Evolutionary conservation across 2,113 vertebrate genomes (phyloP).

Genomic region (Lontra canadensis): DNA sequence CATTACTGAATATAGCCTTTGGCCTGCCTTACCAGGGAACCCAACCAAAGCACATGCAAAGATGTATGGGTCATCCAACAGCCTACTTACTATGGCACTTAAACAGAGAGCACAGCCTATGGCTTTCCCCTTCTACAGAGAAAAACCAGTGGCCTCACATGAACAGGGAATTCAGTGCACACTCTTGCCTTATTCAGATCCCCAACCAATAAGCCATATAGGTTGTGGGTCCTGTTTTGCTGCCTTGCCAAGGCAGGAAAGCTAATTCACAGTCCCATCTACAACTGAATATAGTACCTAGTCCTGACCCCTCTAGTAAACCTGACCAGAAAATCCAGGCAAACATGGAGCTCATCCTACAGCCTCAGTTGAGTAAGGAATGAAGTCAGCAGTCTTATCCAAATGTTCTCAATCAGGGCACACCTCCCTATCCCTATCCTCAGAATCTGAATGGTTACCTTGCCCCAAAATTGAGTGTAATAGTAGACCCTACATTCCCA

Average conservation of each 20-base stretch:
- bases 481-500: neutral
- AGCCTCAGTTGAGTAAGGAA: neutral
- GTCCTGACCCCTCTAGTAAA: neutral
- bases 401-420: neutral
- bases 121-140: neutral
- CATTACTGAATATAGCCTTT: neutral
- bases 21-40: neutral
- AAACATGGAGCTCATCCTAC: neutral
- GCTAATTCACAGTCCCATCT: neutral
- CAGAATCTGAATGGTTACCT: neutral
- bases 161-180: neutral
- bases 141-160: neutral
- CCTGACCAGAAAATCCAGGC: neutral
- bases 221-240: neutral
- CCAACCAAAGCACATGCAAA: neutral
- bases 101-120: neutral
- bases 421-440: neutral
- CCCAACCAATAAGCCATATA: neutral
- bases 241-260: neutral
- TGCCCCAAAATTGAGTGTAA: neutral
- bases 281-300: neutral
- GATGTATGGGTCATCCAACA: neutral
- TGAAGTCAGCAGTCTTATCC: neutral
- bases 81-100: neutral
- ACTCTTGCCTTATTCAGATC: neutral